Percentiles rank a stretch among this genome's conserved stretches.
These are phyloP conservation scores for Drosophila jambulina DNA, from an alignment of 1,140 invertebrate genomes.

Conservation along the genomic window DNA sequence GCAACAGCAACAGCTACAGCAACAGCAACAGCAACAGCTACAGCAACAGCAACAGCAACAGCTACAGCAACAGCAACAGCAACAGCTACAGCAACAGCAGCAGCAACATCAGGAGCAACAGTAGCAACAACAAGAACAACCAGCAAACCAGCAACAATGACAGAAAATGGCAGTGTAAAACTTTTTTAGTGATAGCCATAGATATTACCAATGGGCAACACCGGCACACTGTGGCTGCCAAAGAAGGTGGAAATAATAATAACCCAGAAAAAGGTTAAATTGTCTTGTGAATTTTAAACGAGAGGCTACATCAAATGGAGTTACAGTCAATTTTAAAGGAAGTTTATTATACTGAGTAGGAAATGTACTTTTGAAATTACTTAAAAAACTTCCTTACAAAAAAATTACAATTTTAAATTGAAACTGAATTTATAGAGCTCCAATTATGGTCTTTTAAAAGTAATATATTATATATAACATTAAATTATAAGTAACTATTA, in stretches of 20 bases:
- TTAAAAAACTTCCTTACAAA: no score
- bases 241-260: background rate
- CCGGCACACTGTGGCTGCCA: conserved; percentile 19
- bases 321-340: background rate
- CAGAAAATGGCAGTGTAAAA: conserved; percentile 76
- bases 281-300: conserved; percentile 6
- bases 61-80: conserved; percentile 19
- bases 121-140: conserved; percentile 16
- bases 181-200: conserved; percentile 65
- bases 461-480: no score
- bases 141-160: conserved; percentile 63
- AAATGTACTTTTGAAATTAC: background rate
- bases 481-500: no score
- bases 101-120: conserved; percentile 18
- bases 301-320: background rate
- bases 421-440: no score
- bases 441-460: no score
- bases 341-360: background rate
- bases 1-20: conserved; percentile 15
- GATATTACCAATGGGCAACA: conserved; percentile 46
- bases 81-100: conserved; percentile 11
- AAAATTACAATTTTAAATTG: no score
- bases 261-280: background rate
- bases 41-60: conserved; percentile 7
- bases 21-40: conserved; percentile 36